Evolutionary conservation across 2,797 vertebrate species (phyloP).

Genomic region (Oreortyx pictus): DNA sequence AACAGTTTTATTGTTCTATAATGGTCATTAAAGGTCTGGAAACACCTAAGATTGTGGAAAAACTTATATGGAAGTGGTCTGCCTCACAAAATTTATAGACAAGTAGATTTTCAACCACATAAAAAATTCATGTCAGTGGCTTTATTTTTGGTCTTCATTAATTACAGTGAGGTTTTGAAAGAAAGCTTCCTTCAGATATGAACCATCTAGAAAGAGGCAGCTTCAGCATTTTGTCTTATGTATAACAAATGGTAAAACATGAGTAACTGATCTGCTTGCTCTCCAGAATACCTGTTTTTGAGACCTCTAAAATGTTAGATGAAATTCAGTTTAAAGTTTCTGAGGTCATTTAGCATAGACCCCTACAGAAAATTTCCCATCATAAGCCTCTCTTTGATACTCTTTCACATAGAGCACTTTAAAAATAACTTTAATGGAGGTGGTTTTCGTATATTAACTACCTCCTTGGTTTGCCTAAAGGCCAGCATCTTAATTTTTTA

Average conservation of each 20-base stretch:
- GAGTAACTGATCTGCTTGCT: background rate
- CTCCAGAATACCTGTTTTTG: background rate
- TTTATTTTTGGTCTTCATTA: background rate
- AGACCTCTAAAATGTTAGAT: background rate
- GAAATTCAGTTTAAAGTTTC: background rate
- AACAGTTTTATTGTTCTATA: background rate
- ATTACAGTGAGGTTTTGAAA: background rate
- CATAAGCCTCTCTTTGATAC: slow-evolving; percentile 8
- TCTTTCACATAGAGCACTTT: background rate
- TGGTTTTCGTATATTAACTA: slow-evolving; percentile 18
- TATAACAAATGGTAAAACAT: background rate
- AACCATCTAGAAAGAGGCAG: background rate
- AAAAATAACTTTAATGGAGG: slow-evolving; percentile 19
- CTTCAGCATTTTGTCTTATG: background rate
- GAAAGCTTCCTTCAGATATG: background rate
- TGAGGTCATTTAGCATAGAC: background rate
- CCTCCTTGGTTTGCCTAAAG: slow-evolving; percentile 11
- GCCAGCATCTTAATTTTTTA: background rate
- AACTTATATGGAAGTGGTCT: background rate
- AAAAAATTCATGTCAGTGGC: background rate
- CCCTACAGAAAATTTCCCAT: background rate
- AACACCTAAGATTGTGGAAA: background rate
- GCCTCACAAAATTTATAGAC: background rate
- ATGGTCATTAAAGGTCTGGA: background rate
- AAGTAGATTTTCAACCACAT: background rate